A percentile compares a stretch with the other conserved stretches of the same genome.
These are phyloP conservation scores for Chroicocephalus ridibundus DNA, from an alignment of 2,113 vertebrate genomes.

Conservation along the genomic window DNA sequence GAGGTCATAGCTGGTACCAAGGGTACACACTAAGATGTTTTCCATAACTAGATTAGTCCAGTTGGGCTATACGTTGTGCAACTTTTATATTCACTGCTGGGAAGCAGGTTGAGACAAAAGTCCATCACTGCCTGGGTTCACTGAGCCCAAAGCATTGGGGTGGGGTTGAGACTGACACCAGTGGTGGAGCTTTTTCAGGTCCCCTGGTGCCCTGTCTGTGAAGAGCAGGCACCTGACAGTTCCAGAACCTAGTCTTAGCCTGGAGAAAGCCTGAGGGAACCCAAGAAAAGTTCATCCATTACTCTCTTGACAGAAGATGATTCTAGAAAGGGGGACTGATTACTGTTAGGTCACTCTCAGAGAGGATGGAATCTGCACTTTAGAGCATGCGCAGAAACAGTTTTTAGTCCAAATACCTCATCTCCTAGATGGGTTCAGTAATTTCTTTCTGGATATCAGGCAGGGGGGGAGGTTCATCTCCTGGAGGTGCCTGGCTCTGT, in stretches of 20 bases:
- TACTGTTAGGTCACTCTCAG: neutral
- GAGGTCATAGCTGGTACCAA: slow-evolving; percentile 2
- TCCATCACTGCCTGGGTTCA: neutral
- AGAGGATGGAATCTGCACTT: neutral
- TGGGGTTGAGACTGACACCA: neutral
- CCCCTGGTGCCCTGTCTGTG: neutral
- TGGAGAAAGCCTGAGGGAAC: neutral
- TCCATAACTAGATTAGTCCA: neutral
- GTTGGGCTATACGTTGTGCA: neutral
- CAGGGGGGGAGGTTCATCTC: neutral
- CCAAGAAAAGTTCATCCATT: neutral
- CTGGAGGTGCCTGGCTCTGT: neutral
- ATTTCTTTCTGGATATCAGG: neutral
- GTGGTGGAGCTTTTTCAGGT: neutral
- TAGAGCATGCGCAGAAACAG: neutral
- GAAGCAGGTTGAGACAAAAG: neutral
- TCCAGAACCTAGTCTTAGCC: neutral
- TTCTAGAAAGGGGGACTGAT: neutral
- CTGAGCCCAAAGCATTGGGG: neutral
- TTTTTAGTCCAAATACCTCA: neutral
- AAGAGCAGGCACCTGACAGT: neutral
- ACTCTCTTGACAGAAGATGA: neutral
- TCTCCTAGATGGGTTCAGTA: neutral
- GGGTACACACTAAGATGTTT: neutral
- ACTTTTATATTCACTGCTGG: neutral